phyloP scores from a whole-genome alignment of 2,888 invertebrate genomes.

The Psylliodes chrysocephalus region DNA sequence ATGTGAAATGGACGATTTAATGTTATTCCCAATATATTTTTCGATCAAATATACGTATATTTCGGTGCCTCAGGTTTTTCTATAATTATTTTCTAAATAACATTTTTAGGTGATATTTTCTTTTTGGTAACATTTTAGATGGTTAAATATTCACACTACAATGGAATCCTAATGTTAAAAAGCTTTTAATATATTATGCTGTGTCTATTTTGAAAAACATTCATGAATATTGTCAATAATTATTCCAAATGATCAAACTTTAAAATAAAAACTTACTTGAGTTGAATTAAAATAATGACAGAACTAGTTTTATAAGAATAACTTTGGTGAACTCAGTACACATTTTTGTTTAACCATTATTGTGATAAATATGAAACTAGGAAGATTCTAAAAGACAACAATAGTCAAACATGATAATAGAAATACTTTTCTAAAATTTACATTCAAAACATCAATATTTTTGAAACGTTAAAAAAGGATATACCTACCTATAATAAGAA shows the following conservation, averaged over 20 bases:
- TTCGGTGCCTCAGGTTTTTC: constrained; percentile 8
- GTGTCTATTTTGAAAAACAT: too few relatives aligned
- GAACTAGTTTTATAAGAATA: neutral
- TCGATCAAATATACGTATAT: constrained; percentile 19
- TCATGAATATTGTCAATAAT: too few relatives aligned
- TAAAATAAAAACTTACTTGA: too few relatives aligned
- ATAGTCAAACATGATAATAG: neutral
- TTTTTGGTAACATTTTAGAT: too few relatives aligned
- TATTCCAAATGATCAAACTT: too few relatives aligned
- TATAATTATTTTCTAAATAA: neutral
- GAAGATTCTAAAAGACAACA: neutral
- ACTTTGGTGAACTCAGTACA: neutral
- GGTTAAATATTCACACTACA: too few relatives aligned
- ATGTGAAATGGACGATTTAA: too few relatives aligned
- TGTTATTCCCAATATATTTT: constrained; percentile 17
- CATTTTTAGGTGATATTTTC: neutral
- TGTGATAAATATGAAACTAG: neutral
- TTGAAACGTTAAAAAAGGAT: neutral
- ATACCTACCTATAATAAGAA: neutral
- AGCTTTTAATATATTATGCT: too few relatives aligned
- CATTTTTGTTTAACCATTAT: neutral
- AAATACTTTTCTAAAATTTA: neutral
- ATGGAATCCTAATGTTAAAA: too few relatives aligned
- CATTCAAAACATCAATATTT: neutral
- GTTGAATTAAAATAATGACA: too few relatives aligned